phyloP scores from a whole-genome alignment of 2,113 vertebrate genomes.

The Carlito syrichta region DNA sequence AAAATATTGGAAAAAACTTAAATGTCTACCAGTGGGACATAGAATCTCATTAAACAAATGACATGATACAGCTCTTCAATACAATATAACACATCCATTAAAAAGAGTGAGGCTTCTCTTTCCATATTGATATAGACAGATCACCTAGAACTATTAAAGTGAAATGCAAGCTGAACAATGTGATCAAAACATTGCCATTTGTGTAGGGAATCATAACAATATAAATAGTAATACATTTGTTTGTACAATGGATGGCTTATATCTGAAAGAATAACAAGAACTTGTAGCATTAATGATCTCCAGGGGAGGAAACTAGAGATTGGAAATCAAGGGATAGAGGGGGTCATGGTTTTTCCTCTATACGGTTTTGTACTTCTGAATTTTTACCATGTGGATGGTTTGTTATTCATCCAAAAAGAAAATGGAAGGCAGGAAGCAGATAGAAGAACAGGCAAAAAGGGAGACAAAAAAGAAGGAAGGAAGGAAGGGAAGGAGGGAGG shows the following conservation, averaged over 20 bases:
- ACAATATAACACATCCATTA: neutral
- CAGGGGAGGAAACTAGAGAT: neutral
- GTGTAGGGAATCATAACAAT: neutral
- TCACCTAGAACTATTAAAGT: neutral
- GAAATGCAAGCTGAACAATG: neutral
- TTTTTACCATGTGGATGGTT: neutral
- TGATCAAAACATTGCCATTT: neutral
- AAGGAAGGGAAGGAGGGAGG: neutral
- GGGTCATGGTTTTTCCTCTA: neutral
- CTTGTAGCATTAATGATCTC: neutral
- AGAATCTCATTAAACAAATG: neutral
- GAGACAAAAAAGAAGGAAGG: neutral
- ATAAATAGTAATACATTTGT: neutral
- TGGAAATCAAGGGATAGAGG: neutral
- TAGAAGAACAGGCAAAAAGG: too few species aligned
- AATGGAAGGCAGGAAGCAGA: neutral
- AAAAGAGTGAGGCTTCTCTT: neutral
- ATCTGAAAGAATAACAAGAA: neutral
- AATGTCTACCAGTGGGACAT: neutral
- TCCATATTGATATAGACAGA: neutral
- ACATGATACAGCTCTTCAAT: neutral
- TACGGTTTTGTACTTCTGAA: neutral
- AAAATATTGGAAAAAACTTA: neutral
- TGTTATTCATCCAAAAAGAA: neutral
- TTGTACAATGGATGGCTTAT: neutral